A percentile compares a stretch with the other conserved stretches of the same genome.
Evolutionary conservation across 1,140 invertebrate species (phyloP).

Genomic region (Melipona quadrifasciata): DNA sequence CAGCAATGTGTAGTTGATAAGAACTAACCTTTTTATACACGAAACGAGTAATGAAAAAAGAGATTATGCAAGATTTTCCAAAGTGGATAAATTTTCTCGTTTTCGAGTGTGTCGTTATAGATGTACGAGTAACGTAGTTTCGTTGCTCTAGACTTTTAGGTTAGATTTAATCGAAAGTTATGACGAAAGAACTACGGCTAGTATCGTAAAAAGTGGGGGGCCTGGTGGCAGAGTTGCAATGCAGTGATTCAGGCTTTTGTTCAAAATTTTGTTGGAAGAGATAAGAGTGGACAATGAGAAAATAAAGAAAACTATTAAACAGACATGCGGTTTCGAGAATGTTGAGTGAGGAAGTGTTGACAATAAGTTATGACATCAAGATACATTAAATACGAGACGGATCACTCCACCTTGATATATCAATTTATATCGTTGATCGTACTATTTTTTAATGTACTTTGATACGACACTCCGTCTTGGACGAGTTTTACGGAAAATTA

Average conservation of each 20-base stretch:
- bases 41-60: neutral
- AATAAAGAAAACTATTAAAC: neutral
- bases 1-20: slow-evolving; percentile 15
- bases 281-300: neutral
- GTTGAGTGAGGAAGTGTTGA: slow-evolving; percentile 10
- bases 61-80: neutral
- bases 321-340: slow-evolving; percentile 28
- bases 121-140: neutral
- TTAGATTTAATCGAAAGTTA: slow-evolving; percentile 51
- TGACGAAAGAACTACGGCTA: slow-evolving; percentile 29
- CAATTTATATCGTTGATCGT: slow-evolving; percentile 21
- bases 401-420: slow-evolving; percentile 38
- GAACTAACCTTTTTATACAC: neutral
- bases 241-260: slow-evolving; percentile 72
- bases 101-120: neutral
- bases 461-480: neutral
- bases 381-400: slow-evolving; percentile 20
- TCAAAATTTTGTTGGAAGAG: slow-evolving; percentile 55
- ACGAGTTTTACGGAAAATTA: slow-evolving; percentile 3
- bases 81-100: neutral
- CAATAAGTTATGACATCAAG: slow-evolving; percentile 52
- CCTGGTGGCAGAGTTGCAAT: slow-evolving; percentile 63
- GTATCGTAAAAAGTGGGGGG: slow-evolving; percentile 19
- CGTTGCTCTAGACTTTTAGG: slow-evolving; percentile 31
- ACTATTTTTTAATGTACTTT: slow-evolving; percentile 24